These are phyloP conservation scores for Venturia canescens DNA, from an alignment of 1,140 invertebrate species.

Conservation along the genomic window DNA sequence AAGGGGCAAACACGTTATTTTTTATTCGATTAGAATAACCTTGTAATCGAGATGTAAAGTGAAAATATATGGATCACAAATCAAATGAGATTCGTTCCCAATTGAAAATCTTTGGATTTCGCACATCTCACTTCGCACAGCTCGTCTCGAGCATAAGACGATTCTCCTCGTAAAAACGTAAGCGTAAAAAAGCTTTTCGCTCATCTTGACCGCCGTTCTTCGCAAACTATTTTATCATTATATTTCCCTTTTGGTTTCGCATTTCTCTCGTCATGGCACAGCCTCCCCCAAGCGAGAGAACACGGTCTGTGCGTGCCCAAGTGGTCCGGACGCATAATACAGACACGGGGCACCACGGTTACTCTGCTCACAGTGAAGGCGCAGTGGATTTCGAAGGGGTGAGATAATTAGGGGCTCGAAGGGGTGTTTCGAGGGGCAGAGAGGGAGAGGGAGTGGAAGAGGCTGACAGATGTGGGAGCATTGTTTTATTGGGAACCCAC, in stretches of 20 bases:
- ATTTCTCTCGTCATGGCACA: constrained; percentile 68
- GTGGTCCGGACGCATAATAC: constrained; percentile 76
- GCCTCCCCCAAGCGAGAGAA: constrained; percentile 52
- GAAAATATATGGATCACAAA: no score
- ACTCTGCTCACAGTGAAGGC: constrained; percentile 50
- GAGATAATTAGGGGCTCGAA: constrained; percentile 77
- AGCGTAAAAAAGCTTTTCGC: constrained; percentile 37
- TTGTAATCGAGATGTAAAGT: no score
- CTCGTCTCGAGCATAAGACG: background rate
- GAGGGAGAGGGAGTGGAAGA: constrained; percentile 72
- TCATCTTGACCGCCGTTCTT: constrained; percentile 72
- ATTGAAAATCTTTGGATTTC: no score
- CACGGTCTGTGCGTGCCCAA: constrained; percentile 74
- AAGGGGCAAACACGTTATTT: no score
- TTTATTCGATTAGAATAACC: no score
- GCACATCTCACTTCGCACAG: background rate
- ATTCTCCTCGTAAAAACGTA: background rate
- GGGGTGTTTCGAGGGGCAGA: constrained; percentile 61
- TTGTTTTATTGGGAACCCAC: constrained; percentile 75
- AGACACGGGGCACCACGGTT: constrained; percentile 59
- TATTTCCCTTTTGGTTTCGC: constrained; percentile 58
- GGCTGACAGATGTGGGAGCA: constrained; percentile 78
- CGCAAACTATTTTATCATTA: constrained; percentile 17
- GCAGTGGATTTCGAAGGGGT: constrained; percentile 59
- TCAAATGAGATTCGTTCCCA: no score